Conservation (phyloP, 2,113 vertebrate species). For the Rallus limicola region DNA sequence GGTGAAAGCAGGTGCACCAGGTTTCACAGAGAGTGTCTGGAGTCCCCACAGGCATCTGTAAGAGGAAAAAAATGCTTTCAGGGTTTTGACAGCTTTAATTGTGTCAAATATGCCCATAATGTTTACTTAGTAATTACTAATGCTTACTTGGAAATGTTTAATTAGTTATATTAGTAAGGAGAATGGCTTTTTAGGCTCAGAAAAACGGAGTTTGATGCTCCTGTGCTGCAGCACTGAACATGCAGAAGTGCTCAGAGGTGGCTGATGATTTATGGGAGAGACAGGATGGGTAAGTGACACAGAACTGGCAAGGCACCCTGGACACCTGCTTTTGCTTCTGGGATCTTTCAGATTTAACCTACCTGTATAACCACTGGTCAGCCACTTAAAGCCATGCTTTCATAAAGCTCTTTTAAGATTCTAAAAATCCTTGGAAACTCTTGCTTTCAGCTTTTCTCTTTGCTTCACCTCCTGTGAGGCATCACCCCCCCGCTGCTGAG, state of each 20-base stretch:
- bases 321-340: no score
- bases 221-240: no score
- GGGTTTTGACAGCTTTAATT: background rate
- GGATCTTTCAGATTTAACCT: no score
- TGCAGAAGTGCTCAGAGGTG: background rate
- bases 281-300: background rate
- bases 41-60: background rate
- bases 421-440: background rate
- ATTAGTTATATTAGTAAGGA: background rate
- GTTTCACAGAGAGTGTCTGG: background rate
- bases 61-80: background rate
- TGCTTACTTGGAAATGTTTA: background rate
- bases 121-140: background rate
- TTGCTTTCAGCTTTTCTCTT: no score
- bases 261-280: background rate
- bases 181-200: background rate
- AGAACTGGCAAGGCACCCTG: background rate
- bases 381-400: accelerated
- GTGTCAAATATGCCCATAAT: background rate
- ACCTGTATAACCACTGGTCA: accelerated
- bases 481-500: no score
- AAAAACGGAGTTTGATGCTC: background rate
- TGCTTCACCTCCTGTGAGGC: accelerated
- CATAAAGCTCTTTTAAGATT: no score
- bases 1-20: background rate